phyloP scores from a whole-genome alignment of 2,888 invertebrate genomes.

The Loripinus fragilis region DNA sequence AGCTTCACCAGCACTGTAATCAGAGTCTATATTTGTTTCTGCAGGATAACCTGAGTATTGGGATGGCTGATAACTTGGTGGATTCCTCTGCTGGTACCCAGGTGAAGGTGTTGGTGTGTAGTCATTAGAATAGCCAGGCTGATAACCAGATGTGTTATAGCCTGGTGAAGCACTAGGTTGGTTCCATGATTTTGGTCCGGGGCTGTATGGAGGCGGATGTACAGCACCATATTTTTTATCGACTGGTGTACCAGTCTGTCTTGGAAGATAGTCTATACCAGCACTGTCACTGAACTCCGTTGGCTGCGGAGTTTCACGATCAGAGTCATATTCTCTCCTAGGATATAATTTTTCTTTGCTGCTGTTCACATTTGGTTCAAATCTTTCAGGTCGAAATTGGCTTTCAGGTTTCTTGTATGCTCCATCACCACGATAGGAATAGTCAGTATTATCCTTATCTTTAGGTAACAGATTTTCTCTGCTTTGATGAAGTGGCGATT shows the following conservation, averaged over 20 bases:
- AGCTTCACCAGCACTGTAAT: constrained; percentile 22
- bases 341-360: constrained; percentile 40
- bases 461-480: constrained; percentile 53
- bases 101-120: constrained; percentile 19
- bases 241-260: constrained; percentile 45
- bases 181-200: background rate
- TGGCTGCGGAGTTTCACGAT: constrained; percentile 49
- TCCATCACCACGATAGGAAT: background rate
- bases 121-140: background rate
- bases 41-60: constrained; percentile 2
- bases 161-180: constrained; percentile 30
- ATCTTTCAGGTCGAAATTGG: constrained; percentile 33
- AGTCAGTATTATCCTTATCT: constrained; percentile 28
- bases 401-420: constrained; percentile 29
- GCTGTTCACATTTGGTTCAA: constrained; percentile 33
- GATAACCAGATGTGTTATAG: background rate
- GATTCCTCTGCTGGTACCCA: background rate
- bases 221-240: constrained; percentile 28
- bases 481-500: constrained; percentile 55
- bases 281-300: constrained; percentile 48
- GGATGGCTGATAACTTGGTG: constrained; percentile 12
- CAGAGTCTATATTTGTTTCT: constrained; percentile 8
- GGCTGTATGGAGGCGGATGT: background rate
- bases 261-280: constrained; percentile 54
- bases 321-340: constrained; percentile 27